Base-by-base conservation (phyloP, 2,888 invertebrate species). In the Labia minor region DNA sequence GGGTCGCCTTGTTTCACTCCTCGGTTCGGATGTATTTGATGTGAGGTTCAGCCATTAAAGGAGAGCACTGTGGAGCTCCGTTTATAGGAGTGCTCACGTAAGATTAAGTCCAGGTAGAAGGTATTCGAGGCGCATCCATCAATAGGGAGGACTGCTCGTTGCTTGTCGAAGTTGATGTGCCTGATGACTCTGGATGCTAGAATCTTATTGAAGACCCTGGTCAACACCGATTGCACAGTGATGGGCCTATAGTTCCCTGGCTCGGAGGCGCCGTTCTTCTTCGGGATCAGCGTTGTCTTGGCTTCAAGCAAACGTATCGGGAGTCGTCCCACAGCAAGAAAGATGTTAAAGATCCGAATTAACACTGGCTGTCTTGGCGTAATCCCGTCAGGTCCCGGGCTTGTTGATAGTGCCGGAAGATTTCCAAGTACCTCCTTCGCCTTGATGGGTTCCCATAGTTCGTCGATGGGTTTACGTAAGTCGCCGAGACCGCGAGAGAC, bases 1-100 rank as follows among this genome's bases (percentile, higher is more conserved):
- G 78, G 77, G 70, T 78, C 77, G 0, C 78, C 78, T 70, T 79
- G 79, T 62, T 77, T 74, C 4, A 78, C 78, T 0, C 78, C 77
- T 61, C 76, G 72, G 21, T 73, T 37, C 1, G 62, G 62, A 37
- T 33, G 1, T 2, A 69, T 63, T n/a, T 18, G 49, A 4, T 8
- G 18, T 6, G 62, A 37, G 4, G 14, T 18, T 3, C 33, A 10
- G 14, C 64, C 21, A 26, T 26, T n/a, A 21, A 64, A 19, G 21
- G 21, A 1, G 33, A 33, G 33, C 6, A 11, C 11, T 26, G 68
- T 68, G 14, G 33, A 16, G n/a, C 19, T 16, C 4, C 33, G 20
- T 3, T 2, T 33, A 64, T 65, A 68, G 16, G 64, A 19, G 18
- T 76, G 71, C 2, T 73, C 37, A 66, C 69, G 21, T 1, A 71